Evolutionary conservation across 2,797 vertebrate genomes (phyloP), one percentile per base, ranked within the genome.

Genomic region (Acanthiza pusilla): DNA sequence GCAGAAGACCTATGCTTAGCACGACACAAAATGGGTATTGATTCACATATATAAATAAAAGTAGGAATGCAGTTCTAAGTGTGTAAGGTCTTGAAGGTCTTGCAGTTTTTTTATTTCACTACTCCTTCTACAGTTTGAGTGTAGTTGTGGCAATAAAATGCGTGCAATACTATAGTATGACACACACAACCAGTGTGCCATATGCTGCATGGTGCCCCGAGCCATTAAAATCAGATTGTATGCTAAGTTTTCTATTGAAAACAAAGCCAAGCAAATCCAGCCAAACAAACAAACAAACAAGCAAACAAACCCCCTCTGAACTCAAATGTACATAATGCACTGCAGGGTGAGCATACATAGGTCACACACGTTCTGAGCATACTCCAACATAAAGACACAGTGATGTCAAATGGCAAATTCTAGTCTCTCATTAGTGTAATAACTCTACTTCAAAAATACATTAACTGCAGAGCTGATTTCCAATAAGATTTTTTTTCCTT

Each of bases 11-110:
- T 55, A 21, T 12, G 5, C 2, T 25, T n/a, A 43, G 6, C 9
- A 43, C 6, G 6, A 21, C 5, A 11, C 3, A 0, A 0, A 68
- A 68, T 32, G 3, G 11, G 22, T 40, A 47, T 10, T 13, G 5
- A 38, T 61, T 43, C 9, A 9, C 27, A 10, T 5, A 26, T 15
- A 25, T 5, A 81, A 54, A 72, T 50, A 61, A 68, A 83, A 53
- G 5, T 22, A 77, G 10, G 8, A 8, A 20, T 16, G 10, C 7
- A 45, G 11, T 86, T 84, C 27, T 75, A 25, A 38, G 4, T 50
- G 7, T 81, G 53, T 79, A 22, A 36, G 34, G 13, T n/a, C 32
- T 58, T 88, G 9, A 22, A 40, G 34, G 13, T 30, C 32, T 58
- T 88, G 9, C 3, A 40, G 51, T 6, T 58, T 68, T 81, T 62